These are phyloP conservation scores for Branchipolynoe longqiensis DNA, from an alignment of 2,888 invertebrate genomes.

Conservation along the genomic window DNA sequence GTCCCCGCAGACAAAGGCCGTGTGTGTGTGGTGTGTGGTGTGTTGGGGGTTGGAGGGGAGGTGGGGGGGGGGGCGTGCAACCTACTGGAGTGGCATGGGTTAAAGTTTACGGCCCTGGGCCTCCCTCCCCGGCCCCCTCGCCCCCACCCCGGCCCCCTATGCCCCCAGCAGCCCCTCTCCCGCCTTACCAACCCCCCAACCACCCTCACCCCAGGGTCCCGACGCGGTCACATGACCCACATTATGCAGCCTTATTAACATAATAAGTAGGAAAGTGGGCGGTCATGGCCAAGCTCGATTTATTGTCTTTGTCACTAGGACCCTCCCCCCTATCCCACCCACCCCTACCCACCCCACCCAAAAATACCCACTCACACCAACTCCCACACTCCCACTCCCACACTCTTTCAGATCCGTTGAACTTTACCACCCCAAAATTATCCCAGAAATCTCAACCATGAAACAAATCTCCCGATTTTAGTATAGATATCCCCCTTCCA, in stretches of 20 bases:
- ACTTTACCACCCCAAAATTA: too few species aligned
- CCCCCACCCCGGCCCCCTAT: not conserved
- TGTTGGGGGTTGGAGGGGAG: too few species aligned
- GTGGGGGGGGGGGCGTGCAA: not conserved
- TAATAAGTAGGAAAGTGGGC: slow-evolving; percentile 26
- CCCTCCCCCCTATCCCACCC: too few species aligned
- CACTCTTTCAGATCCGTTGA: too few species aligned
- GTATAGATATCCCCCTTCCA: too few species aligned
- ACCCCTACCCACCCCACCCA: too few species aligned
- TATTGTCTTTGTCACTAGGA: slow-evolving; percentile 45
- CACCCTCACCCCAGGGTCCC: not conserved
- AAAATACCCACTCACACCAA: too few species aligned
- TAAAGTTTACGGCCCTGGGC: not conserved
- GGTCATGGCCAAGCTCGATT: not conserved
- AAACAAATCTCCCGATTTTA: too few species aligned
- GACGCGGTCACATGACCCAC: slow-evolving; percentile 24
- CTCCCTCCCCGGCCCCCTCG: not conserved
- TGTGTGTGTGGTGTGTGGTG: too few species aligned
- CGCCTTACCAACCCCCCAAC: not conserved
- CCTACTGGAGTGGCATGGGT: not conserved
- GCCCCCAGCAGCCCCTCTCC: not conserved
- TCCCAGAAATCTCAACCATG: too few species aligned
- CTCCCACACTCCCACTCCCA: too few species aligned
- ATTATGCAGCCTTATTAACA: slow-evolving; percentile 46
- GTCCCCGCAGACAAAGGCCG: too few species aligned